Base-by-base conservation (phyloP, 2,888 invertebrate species). In the Callinectes sapidus region DNA sequence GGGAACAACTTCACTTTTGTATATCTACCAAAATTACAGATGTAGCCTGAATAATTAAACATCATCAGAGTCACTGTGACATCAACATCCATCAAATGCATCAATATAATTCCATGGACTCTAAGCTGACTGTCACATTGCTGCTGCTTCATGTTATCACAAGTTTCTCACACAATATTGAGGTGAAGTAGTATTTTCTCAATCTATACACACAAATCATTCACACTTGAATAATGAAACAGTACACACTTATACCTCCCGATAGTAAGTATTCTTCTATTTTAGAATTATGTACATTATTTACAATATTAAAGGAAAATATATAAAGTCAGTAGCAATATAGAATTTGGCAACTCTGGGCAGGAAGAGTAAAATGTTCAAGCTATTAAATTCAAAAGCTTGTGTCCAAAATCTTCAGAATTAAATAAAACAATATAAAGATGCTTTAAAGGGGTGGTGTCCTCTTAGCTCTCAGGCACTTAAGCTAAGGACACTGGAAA, bases 401-500 rank as follows among this genome's bases (percentile, higher is more conserved):
- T 71, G 90, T 77, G 55, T 81, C 28, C 55, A 88, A 89, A 35
- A 71, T 61, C 61, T 42, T 54, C 61, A 55, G 39, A 81, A 91
- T 88, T 81, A 91, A 66, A 85, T 77, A 91, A 81, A 85, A 89
- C 23, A 89, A 90, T 90, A 66, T 54, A 35, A 71, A 86, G 32
- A 87, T 92, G 92, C 55, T 71, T 87, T 42, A 23, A 86, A 90
- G 87, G 66, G 71, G 71, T 87, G 81, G 87, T 71, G 81, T 90
- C 90, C 81, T 71, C 91, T 90, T 90, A 93, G 92, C 89, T 91
- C 92, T 87, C 90, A 93, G 92, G 92, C 92, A 93, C 92, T 90
- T n/a, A 93, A 81, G 91, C 89, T 93, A 93, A 93, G 92, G 92
- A 88, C 92, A 93, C 92, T 93, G 92, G 92, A 91, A 88, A 55